Conservation (phyloP, 2,113 vertebrate genomes). For the Chionodraco myersi region DNA sequence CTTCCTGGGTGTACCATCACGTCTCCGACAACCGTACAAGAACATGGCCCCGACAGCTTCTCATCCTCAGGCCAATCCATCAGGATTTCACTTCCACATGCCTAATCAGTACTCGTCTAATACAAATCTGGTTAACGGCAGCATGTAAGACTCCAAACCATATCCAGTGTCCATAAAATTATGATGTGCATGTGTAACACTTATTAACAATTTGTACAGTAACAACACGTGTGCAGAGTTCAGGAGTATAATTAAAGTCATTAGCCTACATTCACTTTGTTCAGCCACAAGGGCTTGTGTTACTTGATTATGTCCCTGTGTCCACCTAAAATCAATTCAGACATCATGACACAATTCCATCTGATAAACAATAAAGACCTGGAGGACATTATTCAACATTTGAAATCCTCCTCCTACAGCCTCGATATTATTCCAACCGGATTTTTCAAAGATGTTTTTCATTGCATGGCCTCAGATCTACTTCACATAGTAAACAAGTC, state of each 20-base stretch:
- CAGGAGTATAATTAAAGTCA: neutral
- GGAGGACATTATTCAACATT: too few species aligned
- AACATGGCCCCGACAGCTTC: neutral
- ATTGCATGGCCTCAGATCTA: too few species aligned
- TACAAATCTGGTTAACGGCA: constrained; percentile 5
- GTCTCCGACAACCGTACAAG: constrained; percentile 24
- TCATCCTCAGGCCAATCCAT: constrained; percentile 13
- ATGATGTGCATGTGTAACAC: neutral
- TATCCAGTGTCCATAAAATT: neutral
- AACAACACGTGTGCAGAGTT: neutral
- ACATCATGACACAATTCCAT: too few species aligned
- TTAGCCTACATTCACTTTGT: neutral
- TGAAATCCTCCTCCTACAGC: too few species aligned
- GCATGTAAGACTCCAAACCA: neutral
- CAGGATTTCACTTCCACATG: neutral
- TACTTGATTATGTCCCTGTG: too few species aligned
- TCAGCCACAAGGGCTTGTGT: neutral
- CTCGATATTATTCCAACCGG: too few species aligned
- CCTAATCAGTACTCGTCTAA: constrained; percentile 22
- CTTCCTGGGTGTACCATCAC: constrained; percentile 72
- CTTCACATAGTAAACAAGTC: too few species aligned
- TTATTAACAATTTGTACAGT: neutral
- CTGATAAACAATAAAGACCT: too few species aligned
- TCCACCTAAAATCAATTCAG: too few species aligned
- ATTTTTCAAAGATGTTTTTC: too few species aligned